Percentiles rank a stretch among this genome's conserved stretches.
Conservation (phyloP, 2,797 vertebrate genomes). For the Tinamus major region DNA sequence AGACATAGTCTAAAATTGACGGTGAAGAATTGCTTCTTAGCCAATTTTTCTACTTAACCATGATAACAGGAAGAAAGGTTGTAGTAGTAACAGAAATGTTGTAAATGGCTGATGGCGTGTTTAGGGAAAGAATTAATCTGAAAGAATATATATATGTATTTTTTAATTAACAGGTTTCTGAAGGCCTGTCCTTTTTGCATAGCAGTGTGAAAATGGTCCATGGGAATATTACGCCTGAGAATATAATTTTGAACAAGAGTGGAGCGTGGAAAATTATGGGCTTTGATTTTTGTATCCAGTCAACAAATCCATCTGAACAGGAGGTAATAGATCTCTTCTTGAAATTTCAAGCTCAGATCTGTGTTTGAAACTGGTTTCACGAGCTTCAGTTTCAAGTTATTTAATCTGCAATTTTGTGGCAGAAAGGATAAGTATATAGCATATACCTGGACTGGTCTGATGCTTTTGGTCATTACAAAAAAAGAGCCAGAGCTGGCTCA, state of each 20-base stretch:
- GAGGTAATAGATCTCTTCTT: conserved; percentile 82
- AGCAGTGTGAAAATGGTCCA: conserved; percentile 99
- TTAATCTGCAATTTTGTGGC: background rate
- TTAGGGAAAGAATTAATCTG: conserved; percentile 38
- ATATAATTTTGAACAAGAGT: conserved; percentile 97
- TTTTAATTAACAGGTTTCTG: conserved; percentile 87
- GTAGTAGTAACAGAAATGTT: background rate
- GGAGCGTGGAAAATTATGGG: conserved; percentile 99
- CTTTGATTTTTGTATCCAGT: conserved; percentile 96
- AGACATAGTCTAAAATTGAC: background rate
- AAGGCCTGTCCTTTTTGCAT: conserved; percentile 97
- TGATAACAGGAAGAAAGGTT: background rate
- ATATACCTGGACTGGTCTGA: background rate
- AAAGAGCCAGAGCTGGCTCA: background rate
- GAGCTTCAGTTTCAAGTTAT: background rate
- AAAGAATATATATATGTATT: conserved; percentile 12
- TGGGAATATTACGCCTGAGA: conserved; percentile 93
- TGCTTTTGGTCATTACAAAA: background rate
- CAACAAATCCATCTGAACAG: conserved; percentile 91
- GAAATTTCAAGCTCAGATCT: conserved; percentile 8
- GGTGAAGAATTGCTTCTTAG: background rate
- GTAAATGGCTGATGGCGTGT: background rate
- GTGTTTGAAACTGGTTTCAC: conserved; percentile 4
- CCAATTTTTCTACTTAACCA: background rate
- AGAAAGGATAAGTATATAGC: background rate